These are phyloP conservation scores for Ictalurus punctatus DNA, from an alignment of 2,113 vertebrate species.

Conservation along the genomic window DNA sequence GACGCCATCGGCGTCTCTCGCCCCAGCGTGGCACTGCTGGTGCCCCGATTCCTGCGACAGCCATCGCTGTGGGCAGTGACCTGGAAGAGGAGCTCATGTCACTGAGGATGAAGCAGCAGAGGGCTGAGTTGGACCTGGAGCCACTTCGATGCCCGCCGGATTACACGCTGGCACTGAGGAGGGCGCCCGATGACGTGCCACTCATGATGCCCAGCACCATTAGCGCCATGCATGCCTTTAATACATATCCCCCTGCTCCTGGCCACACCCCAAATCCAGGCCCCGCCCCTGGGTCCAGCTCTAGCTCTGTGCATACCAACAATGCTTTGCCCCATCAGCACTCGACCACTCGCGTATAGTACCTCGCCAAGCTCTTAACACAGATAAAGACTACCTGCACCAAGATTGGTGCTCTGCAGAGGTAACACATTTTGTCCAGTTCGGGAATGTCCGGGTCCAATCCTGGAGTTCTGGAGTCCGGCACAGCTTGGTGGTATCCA, in stretches of 20 bases:
- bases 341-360: slow-evolving; percentile 80
- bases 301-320: slow-evolving; percentile 87
- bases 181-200: slow-evolving; percentile 95
- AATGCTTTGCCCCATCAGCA: slow-evolving; percentile 92
- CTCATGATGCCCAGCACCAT: slow-evolving; percentile 99
- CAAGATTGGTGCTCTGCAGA: slow-evolving; percentile 35
- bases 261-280: slow-evolving; percentile 62
- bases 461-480: slow-evolving; percentile 12
- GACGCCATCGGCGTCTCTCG: slow-evolving; percentile 80
- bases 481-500: slow-evolving; percentile 12
- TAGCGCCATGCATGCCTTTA: slow-evolving; percentile 98
- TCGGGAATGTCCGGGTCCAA: background rate
- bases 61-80: slow-evolving; percentile 80
- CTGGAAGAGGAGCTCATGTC: slow-evolving; percentile 99
- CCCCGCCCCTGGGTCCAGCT: slow-evolving; percentile 82
- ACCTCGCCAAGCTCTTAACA: slow-evolving; percentile 57
- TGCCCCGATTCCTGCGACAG: slow-evolving; percentile 54
- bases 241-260: slow-evolving; percentile 90
- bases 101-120: slow-evolving; percentile 97
- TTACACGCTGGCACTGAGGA: slow-evolving; percentile 96
- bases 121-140: slow-evolving; percentile 83
- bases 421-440: slow-evolving; percentile 17
- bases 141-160: slow-evolving; percentile 88
- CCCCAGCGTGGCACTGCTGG: slow-evolving; percentile 80
- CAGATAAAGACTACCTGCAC: slow-evolving; percentile 37